Conservation (phyloP, 2,888 invertebrate species). For the Dorcus hopei region DNA sequence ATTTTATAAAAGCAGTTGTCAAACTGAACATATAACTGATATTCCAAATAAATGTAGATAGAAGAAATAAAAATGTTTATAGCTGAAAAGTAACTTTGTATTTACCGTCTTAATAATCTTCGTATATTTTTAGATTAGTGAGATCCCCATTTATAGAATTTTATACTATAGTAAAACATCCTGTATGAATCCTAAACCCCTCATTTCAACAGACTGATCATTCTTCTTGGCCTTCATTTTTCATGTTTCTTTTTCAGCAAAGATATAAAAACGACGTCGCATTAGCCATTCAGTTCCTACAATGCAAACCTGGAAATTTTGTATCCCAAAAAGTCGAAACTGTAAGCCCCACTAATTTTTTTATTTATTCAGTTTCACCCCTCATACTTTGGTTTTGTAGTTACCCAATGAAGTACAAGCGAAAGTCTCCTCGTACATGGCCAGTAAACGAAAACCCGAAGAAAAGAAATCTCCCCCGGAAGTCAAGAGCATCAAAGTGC, state of each 20-base stretch:
- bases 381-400: slow-evolving; percentile 53
- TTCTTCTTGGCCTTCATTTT: too few species aligned
- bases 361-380: neutral
- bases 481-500: slow-evolving; percentile 66
- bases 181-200: too few species aligned
- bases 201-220: too few species aligned
- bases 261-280: slow-evolving; percentile 91
- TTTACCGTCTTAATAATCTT: too few species aligned
- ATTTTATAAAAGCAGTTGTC: too few species aligned
- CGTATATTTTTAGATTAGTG: too few species aligned
- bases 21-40: too few species aligned
- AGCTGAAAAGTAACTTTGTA: too few species aligned
- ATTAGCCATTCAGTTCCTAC: slow-evolving; percentile 87
- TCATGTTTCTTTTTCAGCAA: slow-evolving; percentile 63
- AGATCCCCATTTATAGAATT: too few species aligned
- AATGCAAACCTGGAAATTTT: slow-evolving; percentile 93
- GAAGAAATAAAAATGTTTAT: too few species aligned
- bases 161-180: too few species aligned
- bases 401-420: slow-evolving; percentile 88
- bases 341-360: slow-evolving; percentile 57
- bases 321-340: slow-evolving; percentile 87
- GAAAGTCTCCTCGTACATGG: slow-evolving; percentile 77
- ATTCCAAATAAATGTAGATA: too few species aligned
- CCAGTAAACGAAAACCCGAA: slow-evolving; percentile 59
- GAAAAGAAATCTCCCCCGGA: slow-evolving; percentile 48